Base-by-base conservation (phyloP, 2,888 invertebrate species). In the Lagria hirta region DNA sequence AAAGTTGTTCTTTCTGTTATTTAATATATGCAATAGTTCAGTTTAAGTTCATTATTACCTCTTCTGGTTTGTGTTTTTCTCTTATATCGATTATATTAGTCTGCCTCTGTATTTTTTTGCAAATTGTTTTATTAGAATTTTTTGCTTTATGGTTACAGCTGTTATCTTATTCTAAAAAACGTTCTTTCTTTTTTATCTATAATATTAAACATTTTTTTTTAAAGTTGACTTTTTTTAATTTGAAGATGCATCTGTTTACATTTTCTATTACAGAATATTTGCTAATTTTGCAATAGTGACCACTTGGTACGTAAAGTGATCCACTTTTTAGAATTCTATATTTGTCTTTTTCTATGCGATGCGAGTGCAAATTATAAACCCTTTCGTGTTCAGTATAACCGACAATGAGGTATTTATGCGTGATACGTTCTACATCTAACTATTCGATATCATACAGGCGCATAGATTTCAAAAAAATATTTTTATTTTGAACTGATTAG, bases 391-490 rank as follows among this genome's bases (percentile, higher is more conserved):
- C 20, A 12, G 28, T 16, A 17, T 37, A 20, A 8, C 37, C 30
- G 10, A 15, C 30, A 30, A 15, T 13, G 7, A 30, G 14, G 11
- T 15, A 30, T 30, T 13, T 15, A 13, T 37, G 37, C 10, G 29
- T 30, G 14, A 37, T 37, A 4, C 11, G 12, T 8, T 14, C 21
- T 7, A 37, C 14, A 11, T 30, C 10, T 24, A 28, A 12, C 11
- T 17, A 12, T 28, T 28, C 28, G 12, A 37, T 8, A 26, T 12
- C 16, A 29, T 37, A 37, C 12, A 37, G 16, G 18, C 28, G 28
- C 28, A 37, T 37, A 13, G 16, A 8, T 11, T 8, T 7, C 7
- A 37, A 29, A 17, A 14, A 28, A 17, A 28, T 37, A n/a, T 37
- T 37, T 8, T 37, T 18, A 10, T 28, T 37, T 16, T 28, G 37